Evolutionary conservation across 2,113 vertebrate genomes (phyloP), one percentile per base, ranked within the genome.

Genomic region (Pluvialis apricaria): DNA sequence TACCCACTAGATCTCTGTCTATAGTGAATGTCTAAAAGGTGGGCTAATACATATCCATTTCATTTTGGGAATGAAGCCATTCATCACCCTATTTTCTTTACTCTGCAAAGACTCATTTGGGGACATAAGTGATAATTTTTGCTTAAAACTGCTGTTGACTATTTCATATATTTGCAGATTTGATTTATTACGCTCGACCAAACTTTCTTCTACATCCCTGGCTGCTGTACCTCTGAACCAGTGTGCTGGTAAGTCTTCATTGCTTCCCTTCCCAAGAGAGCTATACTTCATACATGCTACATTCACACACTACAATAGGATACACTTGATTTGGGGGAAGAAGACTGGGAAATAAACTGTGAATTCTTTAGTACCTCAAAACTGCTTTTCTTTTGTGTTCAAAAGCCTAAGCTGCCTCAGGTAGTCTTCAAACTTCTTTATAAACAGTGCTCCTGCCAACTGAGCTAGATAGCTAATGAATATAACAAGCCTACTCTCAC

Each of bases 391-490:
- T 78, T 95, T 85, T 91, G 42, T 83, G 32, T 79, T 88, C 62
- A 62, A 68, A 94, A 84, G 36, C 66, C 75, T 85, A 77, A 95
- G 51, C 60, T 93, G 64, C 75, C 76, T 81, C 89, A 94, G 78
- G 87, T 95, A 81, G 62, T 86, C 87, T 80, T 94, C 71, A 83
- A 20, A 70, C 26, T 66, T 62, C 65, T 89, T 80, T 93, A 90
- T 55, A 91, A 94, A 66, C 9, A 80, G 62, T 40, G 29, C 5
- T 89, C 9, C 86, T 88, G 70, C 55, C 81, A 92, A 7, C 54
- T 66, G 89, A 82, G 82, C 55, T 51, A 93, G 82, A 60, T 51
- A 93, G 75, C 70, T 91, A 66, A 96, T 80, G 81, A 87, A 79
- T 82, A 21, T 71, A 92, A 82, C 15, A 21, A 92, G 62, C 66